Evolutionary conservation across 2,797 vertebrate genomes (phyloP).

Genomic region (Bufotes viridis): DNA sequence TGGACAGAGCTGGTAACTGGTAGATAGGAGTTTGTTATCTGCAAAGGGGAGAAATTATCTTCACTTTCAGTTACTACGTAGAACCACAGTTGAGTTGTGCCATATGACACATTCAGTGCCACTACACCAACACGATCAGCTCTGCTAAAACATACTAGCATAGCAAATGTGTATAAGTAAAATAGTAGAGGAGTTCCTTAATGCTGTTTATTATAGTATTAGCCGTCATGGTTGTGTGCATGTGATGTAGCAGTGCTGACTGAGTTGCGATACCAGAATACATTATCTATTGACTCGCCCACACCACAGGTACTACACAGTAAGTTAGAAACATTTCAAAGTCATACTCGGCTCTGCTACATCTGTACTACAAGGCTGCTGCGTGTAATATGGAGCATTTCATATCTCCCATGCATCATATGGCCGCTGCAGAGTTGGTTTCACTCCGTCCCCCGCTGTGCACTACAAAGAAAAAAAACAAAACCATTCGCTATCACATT

Average conservation of each 20-base stretch:
- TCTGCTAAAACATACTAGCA: neutral
- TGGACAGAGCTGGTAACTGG: too few species aligned
- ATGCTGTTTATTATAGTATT: neutral
- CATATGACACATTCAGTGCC: neutral
- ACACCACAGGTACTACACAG: too few species aligned
- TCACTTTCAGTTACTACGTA: too few species aligned
- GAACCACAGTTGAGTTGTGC: neutral
- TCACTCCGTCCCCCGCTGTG: neutral
- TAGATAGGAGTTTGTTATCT: neutral
- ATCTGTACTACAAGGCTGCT: neutral
- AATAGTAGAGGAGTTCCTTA: too few species aligned
- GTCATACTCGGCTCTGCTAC: neutral
- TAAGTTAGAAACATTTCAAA: neutral
- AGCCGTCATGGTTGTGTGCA: neutral
- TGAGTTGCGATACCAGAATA: neutral
- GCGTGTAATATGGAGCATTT: neutral
- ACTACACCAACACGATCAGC: neutral
- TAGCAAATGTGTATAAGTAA: too few species aligned
- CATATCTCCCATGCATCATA: neutral
- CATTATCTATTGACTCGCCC: neutral
- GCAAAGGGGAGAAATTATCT: too few species aligned
- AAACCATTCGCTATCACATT: neutral
- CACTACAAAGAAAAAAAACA: neutral
- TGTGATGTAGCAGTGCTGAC: neutral
- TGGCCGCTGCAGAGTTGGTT: neutral